Evolutionary conservation across 2,113 vertebrate genomes (phyloP), one percentile per base, ranked within the genome.

Genomic region (Hypomesus transpacificus): DNA sequence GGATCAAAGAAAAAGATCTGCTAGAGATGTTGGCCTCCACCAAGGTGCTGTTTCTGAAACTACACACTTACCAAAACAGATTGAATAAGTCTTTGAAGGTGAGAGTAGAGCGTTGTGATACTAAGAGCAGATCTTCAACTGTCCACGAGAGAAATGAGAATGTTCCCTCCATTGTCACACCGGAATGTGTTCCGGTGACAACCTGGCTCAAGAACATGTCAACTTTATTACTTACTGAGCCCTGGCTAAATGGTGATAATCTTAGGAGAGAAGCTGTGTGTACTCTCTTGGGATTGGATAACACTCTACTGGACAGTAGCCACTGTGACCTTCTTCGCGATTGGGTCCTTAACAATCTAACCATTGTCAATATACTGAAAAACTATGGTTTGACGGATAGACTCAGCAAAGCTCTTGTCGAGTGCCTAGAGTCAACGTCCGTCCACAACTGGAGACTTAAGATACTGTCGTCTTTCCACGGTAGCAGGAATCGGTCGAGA

Each of bases 191-290:
- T 63, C 26, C 60, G 14, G 22, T 63, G n/a, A 3, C 26, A 13
- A 26, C 9, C 3, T 63, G 20, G 60, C n/a, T 63, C 4, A 26
- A 63, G 24, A 63, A 63, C 60, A 31, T 63, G 60, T 63, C 60
- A 24, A 63, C 60, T 63, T 24, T 63, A 24, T 14, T 63, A 24
- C 60, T 63, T n/a, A 63, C 5, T 26, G 60, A 63, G 26, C 60
- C 60, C 60, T 63, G 60, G 60, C 11, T 63, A 24, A 4, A 63
- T 24, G 60, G 26, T 63, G 60, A 63, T 16, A 2, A 6, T 63
- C 21, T 60, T 21, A 63, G 21, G 60, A 63, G 60, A 63, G 21
- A 63, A 22, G 20, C 60, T 63, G 51, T 52, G 9, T 52, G 2
- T 52, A 52, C 51, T 5, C 3, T 52, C 51, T 16, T 52, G 51